These are phyloP conservation scores for Xylocampa areola DNA, from an alignment of 2,888 invertebrate species.

Conservation along the genomic window DNA sequence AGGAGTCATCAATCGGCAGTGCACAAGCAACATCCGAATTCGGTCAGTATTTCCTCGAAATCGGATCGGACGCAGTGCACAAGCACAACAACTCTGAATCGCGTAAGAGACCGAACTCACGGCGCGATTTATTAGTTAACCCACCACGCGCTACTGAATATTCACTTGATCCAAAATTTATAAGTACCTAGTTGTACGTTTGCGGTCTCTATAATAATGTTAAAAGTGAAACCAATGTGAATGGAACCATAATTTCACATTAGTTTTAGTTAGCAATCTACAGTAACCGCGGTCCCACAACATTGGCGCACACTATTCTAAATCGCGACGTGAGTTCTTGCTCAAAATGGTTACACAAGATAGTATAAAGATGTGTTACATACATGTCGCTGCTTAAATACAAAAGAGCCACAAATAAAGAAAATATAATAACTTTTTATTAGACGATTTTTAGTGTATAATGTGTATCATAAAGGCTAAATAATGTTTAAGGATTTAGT, in stretches of 20 bases:
- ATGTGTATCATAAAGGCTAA: too few species aligned
- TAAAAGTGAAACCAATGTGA: too few species aligned
- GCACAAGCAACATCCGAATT: constrained; percentile 14
- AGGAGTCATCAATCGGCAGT: constrained; percentile 7
- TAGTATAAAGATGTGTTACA: constrained; percentile 5
- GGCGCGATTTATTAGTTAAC: constrained; percentile 15
- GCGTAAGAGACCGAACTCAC: constrained; percentile 32
- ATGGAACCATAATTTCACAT: background rate
- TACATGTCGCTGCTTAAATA: too few species aligned
- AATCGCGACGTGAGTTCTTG: constrained; percentile 9
- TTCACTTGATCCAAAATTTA: background rate
- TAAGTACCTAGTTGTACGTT: background rate
- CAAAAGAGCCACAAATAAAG: too few species aligned
- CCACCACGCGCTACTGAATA: constrained; percentile 1
- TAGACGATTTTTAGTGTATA: too few species aligned
- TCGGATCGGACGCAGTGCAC: constrained; percentile 48
- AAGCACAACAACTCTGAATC: constrained; percentile 46
- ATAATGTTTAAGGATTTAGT: too few species aligned
- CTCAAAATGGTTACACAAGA: constrained; percentile 22
- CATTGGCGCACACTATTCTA: constrained; percentile 3
- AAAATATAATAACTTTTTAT: too few species aligned
- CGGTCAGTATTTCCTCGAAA: constrained; percentile 38
- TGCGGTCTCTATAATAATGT: background rate
- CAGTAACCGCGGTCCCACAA: background rate
- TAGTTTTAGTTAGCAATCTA: background rate